These are phyloP conservation scores for Chaetorhynchus papuensis DNA, from an alignment of 2,113 vertebrate genomes.

Conservation along the genomic window DNA sequence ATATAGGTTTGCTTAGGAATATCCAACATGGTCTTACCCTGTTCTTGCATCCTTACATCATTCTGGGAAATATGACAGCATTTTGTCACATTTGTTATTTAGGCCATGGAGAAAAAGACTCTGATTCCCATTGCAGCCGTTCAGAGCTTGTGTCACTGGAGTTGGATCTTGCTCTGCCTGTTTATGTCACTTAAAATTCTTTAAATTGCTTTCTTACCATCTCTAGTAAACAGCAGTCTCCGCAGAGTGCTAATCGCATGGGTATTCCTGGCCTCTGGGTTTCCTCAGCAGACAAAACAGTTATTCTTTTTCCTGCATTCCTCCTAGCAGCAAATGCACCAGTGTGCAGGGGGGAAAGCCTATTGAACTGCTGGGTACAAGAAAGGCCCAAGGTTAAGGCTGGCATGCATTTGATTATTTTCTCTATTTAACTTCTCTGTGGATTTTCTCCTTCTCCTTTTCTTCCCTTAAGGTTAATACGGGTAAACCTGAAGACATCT, in stretches of 20 bases:
- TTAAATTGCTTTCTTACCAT: neutral
- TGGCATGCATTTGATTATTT: neutral
- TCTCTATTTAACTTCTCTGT: neutral
- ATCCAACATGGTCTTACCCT: neutral
- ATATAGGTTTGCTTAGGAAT: neutral
- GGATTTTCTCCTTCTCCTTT: neutral
- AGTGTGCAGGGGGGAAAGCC: neutral
- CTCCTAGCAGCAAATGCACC: neutral
- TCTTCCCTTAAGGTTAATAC: neutral
- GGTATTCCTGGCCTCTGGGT: slow-evolving; percentile 10
- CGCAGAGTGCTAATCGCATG: neutral
- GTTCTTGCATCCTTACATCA: neutral
- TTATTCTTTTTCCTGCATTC: neutral
- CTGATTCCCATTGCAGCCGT: fast-evolving
- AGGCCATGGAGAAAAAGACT: neutral
- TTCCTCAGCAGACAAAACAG: slow-evolving; percentile 13
- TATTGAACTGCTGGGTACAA: neutral
- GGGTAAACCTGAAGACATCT: neutral
- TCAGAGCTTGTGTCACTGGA: neutral
- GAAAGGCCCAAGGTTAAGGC: neutral
- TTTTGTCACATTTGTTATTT: neutral
- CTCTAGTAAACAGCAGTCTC: neutral
- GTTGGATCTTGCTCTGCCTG: neutral
- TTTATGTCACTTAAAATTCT: slow-evolving; percentile 16
- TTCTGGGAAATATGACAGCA: neutral